These are phyloP conservation scores for Linurgus olivaceus DNA, from an alignment of 2,797 vertebrate species.

Conservation along the genomic window DNA sequence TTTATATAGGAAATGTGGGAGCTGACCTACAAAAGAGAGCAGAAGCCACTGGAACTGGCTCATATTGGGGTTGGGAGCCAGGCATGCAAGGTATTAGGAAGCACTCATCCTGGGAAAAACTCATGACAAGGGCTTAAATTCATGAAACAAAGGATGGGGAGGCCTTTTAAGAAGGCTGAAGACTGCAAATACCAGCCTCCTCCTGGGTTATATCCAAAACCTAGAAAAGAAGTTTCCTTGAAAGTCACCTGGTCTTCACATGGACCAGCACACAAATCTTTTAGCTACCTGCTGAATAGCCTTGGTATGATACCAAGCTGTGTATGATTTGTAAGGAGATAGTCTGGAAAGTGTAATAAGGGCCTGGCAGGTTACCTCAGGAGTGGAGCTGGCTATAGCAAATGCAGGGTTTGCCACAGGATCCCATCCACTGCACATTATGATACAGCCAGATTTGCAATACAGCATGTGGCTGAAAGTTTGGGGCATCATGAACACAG, in stretches of 20 bases:
- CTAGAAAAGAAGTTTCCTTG: neutral
- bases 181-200: neutral
- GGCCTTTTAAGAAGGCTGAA: neutral
- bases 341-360: neutral
- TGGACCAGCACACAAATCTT: neutral
- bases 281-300: neutral
- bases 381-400: accelerated
- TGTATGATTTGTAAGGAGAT: neutral
- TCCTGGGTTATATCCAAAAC: neutral
- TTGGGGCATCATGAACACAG: neutral
- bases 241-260: neutral
- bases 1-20: neutral
- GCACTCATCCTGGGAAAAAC: neutral
- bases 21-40: neutral
- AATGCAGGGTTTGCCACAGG: neutral
- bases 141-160: neutral
- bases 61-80: accelerated
- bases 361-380: neutral
- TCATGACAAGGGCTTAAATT: neutral
- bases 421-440: neutral
- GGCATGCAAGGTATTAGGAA: neutral
- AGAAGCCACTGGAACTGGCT: neutral
- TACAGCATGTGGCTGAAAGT: neutral
- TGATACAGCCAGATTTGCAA: neutral
- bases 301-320: neutral